phyloP scores from a whole-genome alignment of 2,113 vertebrate genomes.

The Mirounga angustirostris region DNA sequence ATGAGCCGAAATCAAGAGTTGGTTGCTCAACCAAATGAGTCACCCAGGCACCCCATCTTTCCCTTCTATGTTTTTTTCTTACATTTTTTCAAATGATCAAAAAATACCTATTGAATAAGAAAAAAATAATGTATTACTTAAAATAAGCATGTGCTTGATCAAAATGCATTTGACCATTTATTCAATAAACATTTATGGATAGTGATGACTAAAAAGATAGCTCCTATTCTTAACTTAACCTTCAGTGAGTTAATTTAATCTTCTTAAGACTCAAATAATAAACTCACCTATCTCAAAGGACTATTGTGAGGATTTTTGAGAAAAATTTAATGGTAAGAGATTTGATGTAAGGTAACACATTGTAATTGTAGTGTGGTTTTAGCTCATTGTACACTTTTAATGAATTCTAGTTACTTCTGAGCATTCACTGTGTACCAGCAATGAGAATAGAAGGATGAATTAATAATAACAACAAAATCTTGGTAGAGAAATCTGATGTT shows the following conservation, averaged over 20 bases:
- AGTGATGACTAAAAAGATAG: background rate
- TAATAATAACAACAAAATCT: background rate
- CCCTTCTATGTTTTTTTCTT: background rate
- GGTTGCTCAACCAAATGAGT: background rate
- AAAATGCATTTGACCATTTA: background rate
- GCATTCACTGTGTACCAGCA: background rate
- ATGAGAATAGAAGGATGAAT: background rate
- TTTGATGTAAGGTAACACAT: background rate
- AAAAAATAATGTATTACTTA: background rate
- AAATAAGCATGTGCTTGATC: background rate
- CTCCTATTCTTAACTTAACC: background rate
- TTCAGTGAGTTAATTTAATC: background rate
- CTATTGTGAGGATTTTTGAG: background rate
- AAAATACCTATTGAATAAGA: background rate
- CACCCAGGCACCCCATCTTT: background rate
- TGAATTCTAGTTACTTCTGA: background rate
- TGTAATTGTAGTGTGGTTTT: background rate
- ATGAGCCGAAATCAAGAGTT: background rate
- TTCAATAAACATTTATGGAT: background rate
- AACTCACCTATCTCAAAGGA: background rate
- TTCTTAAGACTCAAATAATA: background rate
- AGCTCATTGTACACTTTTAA: background rate
- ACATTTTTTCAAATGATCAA: background rate
- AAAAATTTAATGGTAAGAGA: background rate
- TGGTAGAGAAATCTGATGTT: background rate